Evolutionary conservation across 2,113 vertebrate genomes (phyloP).

Genomic region (Salvator merianae): DNA sequence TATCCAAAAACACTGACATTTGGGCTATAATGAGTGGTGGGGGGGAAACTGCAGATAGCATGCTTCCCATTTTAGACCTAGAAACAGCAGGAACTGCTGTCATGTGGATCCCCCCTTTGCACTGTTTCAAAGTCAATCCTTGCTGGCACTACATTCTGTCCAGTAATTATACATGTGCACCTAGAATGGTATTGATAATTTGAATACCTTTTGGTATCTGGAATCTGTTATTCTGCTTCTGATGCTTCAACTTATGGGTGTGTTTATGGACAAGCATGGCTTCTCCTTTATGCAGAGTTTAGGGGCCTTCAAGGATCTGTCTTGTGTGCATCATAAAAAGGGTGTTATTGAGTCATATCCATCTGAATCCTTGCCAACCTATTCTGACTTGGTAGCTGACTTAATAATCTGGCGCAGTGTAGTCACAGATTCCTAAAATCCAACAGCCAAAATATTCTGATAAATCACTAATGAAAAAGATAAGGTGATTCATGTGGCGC

Average conservation of each 20-base stretch:
- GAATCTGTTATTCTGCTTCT: too few species aligned
- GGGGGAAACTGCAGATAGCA: too few species aligned
- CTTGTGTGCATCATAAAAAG: neutral
- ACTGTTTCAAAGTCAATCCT: neutral
- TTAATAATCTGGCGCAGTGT: neutral
- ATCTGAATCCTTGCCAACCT: neutral
- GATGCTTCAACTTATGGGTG: too few species aligned
- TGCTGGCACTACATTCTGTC: neutral
- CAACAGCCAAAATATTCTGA: slow-evolving; percentile 46
- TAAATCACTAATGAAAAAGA: slow-evolving; percentile 12
- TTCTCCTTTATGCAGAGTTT: neutral
- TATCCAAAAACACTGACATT: too few species aligned
- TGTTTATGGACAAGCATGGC: neutral
- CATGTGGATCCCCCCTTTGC: too few species aligned
- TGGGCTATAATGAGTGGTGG: too few species aligned
- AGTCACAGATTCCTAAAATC: slow-evolving; percentile 29
- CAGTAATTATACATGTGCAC: neutral
- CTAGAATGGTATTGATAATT: too few species aligned
- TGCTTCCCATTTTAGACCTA: too few species aligned
- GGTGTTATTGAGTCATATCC: neutral
- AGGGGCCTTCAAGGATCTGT: too few species aligned
- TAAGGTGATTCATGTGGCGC: slow-evolving; percentile 33
- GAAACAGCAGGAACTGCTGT: too few species aligned
- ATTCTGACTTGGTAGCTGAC: neutral
- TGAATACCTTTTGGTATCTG: neutral